These are phyloP conservation scores for Anthoptus insignis DNA, from an alignment of 2,888 invertebrate genomes.

Conservation along the genomic window DNA sequence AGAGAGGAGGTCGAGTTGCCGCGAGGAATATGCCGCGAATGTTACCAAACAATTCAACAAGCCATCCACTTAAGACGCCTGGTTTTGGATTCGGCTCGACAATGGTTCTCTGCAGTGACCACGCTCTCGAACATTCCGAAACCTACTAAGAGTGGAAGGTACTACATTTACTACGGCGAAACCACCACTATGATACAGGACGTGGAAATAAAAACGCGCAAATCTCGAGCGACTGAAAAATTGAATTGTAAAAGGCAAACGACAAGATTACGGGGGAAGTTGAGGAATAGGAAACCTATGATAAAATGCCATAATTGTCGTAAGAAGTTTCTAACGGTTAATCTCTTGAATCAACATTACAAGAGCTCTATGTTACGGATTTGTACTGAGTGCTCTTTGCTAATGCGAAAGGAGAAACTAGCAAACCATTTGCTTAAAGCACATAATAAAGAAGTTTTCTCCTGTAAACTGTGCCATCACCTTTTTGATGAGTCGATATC, in stretches of 20 bases:
- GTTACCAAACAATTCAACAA: slow-evolving; percentile 61
- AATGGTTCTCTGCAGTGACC: slow-evolving; percentile 61
- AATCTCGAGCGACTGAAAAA: slow-evolving; percentile 51
- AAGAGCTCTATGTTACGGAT: slow-evolving; percentile 60
- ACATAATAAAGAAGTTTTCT: slow-evolving; percentile 53
- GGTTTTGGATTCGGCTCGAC: slow-evolving; percentile 59
- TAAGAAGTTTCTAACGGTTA: slow-evolving; percentile 57
- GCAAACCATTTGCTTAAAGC: slow-evolving; percentile 57
- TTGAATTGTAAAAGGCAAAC: slow-evolving; percentile 48
- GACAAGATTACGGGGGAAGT: slow-evolving; percentile 26
- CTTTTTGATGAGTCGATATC: slow-evolving; percentile 54
- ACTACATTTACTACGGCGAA: slow-evolving; percentile 59
- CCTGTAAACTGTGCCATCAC: slow-evolving; percentile 62
- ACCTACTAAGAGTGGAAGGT: slow-evolving; percentile 57
- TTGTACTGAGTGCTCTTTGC: slow-evolving; percentile 60
- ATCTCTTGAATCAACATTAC: slow-evolving; percentile 65
- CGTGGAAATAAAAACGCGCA: slow-evolving; percentile 42
- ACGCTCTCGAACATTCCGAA: slow-evolving; percentile 53
- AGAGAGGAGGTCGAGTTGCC: slow-evolving; percentile 66
- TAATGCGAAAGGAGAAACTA: slow-evolving; percentile 59
- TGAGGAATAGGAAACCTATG: neutral
- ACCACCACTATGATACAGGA: slow-evolving; percentile 41
- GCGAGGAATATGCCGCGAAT: slow-evolving; percentile 64
- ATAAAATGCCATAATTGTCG: slow-evolving; percentile 63
- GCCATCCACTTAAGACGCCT: slow-evolving; percentile 64